Evolutionary conservation across 2,113 vertebrate genomes (phyloP), one percentile per base, ranked within the genome.

Genomic region (Cercocebus atys): DNA sequence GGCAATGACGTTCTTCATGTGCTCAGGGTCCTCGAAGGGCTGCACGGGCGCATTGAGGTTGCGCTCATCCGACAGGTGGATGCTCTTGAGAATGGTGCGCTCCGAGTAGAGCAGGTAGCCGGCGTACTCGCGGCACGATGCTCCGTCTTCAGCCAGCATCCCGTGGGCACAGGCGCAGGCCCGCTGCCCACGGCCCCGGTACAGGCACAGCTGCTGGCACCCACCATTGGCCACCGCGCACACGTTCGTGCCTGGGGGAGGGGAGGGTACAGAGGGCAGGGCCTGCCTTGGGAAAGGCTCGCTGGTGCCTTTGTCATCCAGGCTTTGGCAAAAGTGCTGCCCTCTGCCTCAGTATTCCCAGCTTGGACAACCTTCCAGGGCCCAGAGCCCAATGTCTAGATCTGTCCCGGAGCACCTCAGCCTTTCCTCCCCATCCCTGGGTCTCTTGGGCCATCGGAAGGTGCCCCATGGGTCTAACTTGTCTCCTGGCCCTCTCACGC

Each of bases 1-100:
- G 2, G 99, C 99, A 0, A 99, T 99, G 96, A 99, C 99, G 0
- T 99, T 99, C 98, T 99, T 99, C 99, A 99, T 99, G 99, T 99
- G 99, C 75, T 99, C 99, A 0, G 99, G 99, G 2, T 99, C 99
- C 97, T 99, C 99, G 2, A 99, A 99, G n/a, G 99, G 99, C 73
- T 99, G 99, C 89, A 99, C 99, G 0, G 99, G 99, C 0, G 99
- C 99, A 0, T 99, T 99, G 93, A 99, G 99, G 98, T 99, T 99
- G 50, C 99, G 99, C 97, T 99, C 99, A 0, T 99, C 99, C 0
- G 99, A 99, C 16, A 99, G 98, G 98, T 99, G 99, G 96, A 99
- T 99, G 98, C 99, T 99, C 98, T 99, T 99, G 70, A 99, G 99
- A 87, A 99, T 99, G 90, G 99, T 99, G 4, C 99, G 99, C 96